A percentile compares a stretch with the other conserved stretches of the same genome.
phyloP scores from a whole-genome alignment of 1,140 invertebrate genomes.

The Cydia pomonella region DNA sequence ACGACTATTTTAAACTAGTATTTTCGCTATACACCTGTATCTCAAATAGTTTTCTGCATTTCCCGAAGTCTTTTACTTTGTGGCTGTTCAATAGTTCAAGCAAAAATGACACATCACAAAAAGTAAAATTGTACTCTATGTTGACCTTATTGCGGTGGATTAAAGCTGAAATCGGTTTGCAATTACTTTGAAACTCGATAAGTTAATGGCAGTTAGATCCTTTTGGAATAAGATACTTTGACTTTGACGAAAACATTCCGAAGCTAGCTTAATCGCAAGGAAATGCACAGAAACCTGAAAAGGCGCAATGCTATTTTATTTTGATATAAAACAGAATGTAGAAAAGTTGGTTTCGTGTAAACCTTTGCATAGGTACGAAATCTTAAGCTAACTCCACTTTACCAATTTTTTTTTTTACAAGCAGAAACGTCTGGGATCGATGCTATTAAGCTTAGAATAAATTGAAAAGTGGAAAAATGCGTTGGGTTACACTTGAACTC shows the following conservation, averaged over 20 bases:
- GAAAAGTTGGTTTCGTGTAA: no score
- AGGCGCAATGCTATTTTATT: no score
- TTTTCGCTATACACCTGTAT: background rate
- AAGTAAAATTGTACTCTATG: background rate
- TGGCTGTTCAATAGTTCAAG: background rate
- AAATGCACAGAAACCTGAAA: no score
- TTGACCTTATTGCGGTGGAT: background rate
- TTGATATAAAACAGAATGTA: no score
- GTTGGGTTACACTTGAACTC: no score
- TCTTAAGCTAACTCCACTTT: no score
- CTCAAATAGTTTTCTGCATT: background rate
- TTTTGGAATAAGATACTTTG: background rate
- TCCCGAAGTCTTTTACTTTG: background rate
- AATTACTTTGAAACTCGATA: background rate
- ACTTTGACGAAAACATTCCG: slow-evolving; percentile 1
- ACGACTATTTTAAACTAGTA: background rate
- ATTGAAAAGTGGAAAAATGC: no score
- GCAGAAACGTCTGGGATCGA: no score
- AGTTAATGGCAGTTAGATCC: background rate
- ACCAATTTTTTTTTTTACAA: no score
- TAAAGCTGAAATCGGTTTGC: background rate
- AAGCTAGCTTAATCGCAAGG: background rate
- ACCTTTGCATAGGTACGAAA: no score
- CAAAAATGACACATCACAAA: background rate
- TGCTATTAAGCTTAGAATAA: no score